Evolutionary conservation across 2,888 invertebrate genomes (phyloP).

Genomic region (Eulithis prunata): DNA sequence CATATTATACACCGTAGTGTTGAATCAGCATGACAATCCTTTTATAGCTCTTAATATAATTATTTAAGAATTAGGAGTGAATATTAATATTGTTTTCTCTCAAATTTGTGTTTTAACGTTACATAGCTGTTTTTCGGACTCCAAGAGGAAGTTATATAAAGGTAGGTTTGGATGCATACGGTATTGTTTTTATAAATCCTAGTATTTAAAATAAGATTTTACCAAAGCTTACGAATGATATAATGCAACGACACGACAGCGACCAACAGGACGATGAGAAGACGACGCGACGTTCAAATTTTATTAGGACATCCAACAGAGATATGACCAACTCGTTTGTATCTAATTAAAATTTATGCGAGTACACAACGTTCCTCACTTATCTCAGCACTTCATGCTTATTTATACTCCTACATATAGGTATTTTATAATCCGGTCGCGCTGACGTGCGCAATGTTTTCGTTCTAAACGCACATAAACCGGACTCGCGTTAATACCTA

Average conservation of each 20-base stretch:
- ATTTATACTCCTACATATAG: conserved; percentile 45
- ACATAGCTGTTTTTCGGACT: too few relatives aligned
- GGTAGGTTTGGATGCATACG: too few relatives aligned
- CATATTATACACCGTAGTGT: not conserved
- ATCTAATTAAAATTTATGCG: conserved; percentile 68
- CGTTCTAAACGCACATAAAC: conserved; percentile 40
- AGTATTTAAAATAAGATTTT: not conserved
- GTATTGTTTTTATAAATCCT: too few relatives aligned
- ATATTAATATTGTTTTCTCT: conserved; percentile 8
- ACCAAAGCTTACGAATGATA: conserved; percentile 3
- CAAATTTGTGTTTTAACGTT: not conserved
- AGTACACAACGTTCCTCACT: conserved; percentile 57
- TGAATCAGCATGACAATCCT: conserved; percentile 39
- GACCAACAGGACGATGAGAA: not conserved
- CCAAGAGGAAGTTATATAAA: too few relatives aligned
- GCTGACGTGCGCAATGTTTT: conserved; percentile 43
- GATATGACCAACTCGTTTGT: conserved; percentile 53
- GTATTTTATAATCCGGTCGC: conserved; percentile 44
- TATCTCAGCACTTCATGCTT: conserved; percentile 53
- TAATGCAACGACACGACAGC: not conserved
- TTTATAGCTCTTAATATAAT: conserved; percentile 16
- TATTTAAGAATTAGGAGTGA: conserved; percentile 12
- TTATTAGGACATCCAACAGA: conserved; percentile 52
- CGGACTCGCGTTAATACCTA: conserved; percentile 54
- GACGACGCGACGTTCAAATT: conserved; percentile 36